Percentiles rank a stretch among this genome's conserved stretches.
Evolutionary conservation across 2,888 invertebrate genomes (phyloP).

Genomic region (Plebejus argus): DNA sequence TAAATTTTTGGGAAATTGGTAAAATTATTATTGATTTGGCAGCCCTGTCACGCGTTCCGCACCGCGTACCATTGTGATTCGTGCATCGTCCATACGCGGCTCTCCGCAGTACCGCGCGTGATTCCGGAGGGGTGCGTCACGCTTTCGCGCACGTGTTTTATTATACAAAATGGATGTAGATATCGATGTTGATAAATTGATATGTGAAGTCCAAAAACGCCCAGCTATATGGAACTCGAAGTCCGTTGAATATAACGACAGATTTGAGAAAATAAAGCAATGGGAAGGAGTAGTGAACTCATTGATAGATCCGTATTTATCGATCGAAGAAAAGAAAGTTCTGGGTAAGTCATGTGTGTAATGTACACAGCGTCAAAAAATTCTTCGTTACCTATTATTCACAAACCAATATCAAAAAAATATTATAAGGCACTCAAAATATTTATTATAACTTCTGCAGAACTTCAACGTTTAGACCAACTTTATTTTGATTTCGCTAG

Average conservation of each 20-base stretch:
- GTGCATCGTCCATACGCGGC: no score
- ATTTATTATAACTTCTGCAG: no score
- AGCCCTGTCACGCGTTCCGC: background rate
- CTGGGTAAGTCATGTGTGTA: background rate
- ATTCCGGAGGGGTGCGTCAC: background rate
- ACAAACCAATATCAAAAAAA: no score
- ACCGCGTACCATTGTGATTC: background rate
- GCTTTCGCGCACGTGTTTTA: background rate
- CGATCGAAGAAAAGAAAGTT: background rate
- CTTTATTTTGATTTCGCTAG: no score
- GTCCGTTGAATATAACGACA: background rate
- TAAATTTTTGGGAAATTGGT: no score
- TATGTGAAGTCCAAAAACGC: background rate
- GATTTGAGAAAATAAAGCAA: background rate
- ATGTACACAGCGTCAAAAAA: no score
- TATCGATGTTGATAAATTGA: background rate
- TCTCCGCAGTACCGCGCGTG: background rate
- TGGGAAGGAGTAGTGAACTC: background rate
- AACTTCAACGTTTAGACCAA: no score
- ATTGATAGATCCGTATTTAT: background rate
- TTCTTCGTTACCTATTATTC: no score
- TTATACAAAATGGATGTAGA: background rate
- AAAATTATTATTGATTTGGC: background rate
- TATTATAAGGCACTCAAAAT: no score
- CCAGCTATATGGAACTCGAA: background rate